These are phyloP conservation scores for Hermetia illucens DNA, from an alignment of 1,140 invertebrate species.

Conservation along the genomic window DNA sequence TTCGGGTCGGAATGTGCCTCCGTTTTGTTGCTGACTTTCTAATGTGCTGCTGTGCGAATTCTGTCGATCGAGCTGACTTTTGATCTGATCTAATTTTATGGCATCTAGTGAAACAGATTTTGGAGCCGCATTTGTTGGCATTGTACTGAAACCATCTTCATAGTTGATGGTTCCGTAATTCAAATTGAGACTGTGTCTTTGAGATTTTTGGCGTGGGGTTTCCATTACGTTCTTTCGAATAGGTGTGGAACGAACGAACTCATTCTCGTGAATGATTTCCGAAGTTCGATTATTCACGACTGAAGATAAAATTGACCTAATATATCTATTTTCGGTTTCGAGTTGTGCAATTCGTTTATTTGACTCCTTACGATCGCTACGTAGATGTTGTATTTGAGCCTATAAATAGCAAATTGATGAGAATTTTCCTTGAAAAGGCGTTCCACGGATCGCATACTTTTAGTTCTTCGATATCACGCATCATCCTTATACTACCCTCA, in stretches of 20 bases:
- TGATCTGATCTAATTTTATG: not conserved
- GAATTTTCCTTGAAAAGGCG: too few relatives aligned
- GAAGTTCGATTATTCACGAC: constrained; percentile 21
- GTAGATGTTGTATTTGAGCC: constrained; percentile 21
- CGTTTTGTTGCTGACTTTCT: not conserved
- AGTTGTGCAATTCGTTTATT: constrained; percentile 23
- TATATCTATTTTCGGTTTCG: constrained; percentile 26
- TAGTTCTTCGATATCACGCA: constrained; percentile 28
- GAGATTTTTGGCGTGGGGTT: constrained; percentile 8
- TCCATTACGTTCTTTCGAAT: constrained; percentile 14
- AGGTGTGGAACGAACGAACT: constrained; percentile 9
- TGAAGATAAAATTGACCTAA: constrained; percentile 20
- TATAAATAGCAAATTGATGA: constrained; percentile 5
- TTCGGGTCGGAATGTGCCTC: not conserved
- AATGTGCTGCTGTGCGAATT: not conserved
- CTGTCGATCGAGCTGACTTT: not conserved
- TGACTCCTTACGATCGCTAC: constrained; percentile 21
- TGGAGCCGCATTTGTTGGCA: constrained; percentile 10
- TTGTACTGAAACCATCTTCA: constrained; percentile 3
- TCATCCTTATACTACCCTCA: constrained; percentile 30
- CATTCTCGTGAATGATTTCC: constrained; percentile 28
- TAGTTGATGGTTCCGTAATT: constrained; percentile 26
- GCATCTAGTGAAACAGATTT: not conserved
- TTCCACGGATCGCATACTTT: too few relatives aligned
- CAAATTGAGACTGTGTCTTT: constrained; percentile 15